Base-by-base conservation (phyloP, 2,888 invertebrate species). In the Hybos culiciformis region DNA sequence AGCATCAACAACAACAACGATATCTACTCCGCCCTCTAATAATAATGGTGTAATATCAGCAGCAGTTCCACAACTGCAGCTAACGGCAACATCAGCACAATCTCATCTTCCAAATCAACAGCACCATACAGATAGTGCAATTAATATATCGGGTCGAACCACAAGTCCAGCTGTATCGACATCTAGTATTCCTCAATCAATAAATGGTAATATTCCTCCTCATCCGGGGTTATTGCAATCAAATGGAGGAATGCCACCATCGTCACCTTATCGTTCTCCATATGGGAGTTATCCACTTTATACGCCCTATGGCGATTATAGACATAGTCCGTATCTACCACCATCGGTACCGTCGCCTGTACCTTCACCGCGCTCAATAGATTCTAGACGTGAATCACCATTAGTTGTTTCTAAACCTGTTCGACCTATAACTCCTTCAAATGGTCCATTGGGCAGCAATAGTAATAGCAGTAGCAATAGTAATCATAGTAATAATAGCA, bases 291-390 rank as follows among this genome's bases (percentile, higher is more conserved):
- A 67, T 57, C 69, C 75, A 9, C 70, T 87, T 48, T 87, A 87
- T 59, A 79, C 86, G 12, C 86, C 86, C 1, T 85, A 83, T 58
- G 80, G 82, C 45, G 74, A 78, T 43, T 77, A 82, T 63, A 79
- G 79, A 63, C 80, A 82, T 64, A 81, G 80, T 56, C 81, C 83
- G 33, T 83, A 83, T 55, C 71, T 81, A 54, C 72, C 75, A 24
- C 71, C 75, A 26, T 68, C 72, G 39, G 69, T 72, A 51, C 76
- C 78, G 42, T 69, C 72, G 41, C 76, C 79, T 5, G 75, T 73
- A 41, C 74, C 77, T 36, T 77, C 79, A 33, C 77, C 79, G 20
- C 71, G 77, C 48, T 75, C 75, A 50, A 70, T 73, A 21, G 70
- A 75, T 49, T 72, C 75, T 48, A 55, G 60, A 6, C n/a, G 19